Evolutionary conservation across 2,888 invertebrate species (phyloP), one percentile per base, ranked within the genome.

Genomic region (Chymomyza amoena): DNA sequence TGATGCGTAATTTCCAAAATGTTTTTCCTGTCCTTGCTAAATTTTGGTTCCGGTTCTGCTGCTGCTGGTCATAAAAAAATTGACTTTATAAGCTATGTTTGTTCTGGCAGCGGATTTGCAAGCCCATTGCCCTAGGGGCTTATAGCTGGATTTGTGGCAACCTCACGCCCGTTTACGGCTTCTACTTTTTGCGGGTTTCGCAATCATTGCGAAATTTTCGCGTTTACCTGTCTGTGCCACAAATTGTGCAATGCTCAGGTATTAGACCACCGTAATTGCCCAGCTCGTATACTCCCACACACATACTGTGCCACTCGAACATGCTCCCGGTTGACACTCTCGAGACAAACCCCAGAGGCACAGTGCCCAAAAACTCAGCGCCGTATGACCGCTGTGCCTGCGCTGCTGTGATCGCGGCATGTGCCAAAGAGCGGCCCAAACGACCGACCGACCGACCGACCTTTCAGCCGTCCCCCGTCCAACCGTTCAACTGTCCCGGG

Each of bases 361-460:
- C 72, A 85, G 76, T 73, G 77, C 81, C 81, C 79, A 76, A 66
- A 7, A 20, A 54, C 54, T 15, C 25, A 57, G 16, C 57, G 28
- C 25, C 28, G 57, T 16, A 10, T 20, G 7, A 57, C 57, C 28
- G 57, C 57, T 57, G 57, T 57, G 57, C 57, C 57, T 16, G 6
- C 82, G 76, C 87, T 66, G 87, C 73, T 83, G 83, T 86, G 83
- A 86, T 81, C 87, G 80, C 83, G 87, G 84, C 83, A 86, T 83
- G 83, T 83, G 83, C 83, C 84, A 78, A 84, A 83, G 76, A 10
- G 69, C 77, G 10, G 25, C 7, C 28, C 2, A 57, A 25, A 9
- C 57, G n/a, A 57, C 28, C 2, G 28, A 25, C 1, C 57, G n/a
- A 57, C 28, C 2, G 28, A 25, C 1, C 57, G n/a, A 57, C 57